Base-by-base conservation (phyloP, 2,797 vertebrate genomes). In the Schizothorax lantsangensis region DNA sequence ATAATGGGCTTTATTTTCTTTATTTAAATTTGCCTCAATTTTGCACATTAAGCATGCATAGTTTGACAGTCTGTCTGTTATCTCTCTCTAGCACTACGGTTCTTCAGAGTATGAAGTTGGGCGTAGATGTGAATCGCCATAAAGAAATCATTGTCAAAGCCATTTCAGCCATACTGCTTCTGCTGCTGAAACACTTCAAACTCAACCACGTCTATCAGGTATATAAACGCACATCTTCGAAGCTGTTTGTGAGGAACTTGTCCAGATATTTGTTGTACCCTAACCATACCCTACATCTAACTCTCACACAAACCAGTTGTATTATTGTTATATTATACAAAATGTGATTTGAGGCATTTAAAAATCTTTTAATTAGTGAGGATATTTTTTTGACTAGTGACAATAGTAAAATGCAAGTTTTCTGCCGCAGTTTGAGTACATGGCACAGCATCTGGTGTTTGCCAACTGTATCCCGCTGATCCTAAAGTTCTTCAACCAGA, bases 401-500 rank as follows among this genome's bases (percentile, higher is more conserved):
- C 38, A 43, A 4, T 23, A 40, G 21, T 59, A 59, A 78, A 78
- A 14, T 0, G 14, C 89, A 5, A 89, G 0, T 88, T 33, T 26
- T 79, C 43, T 49, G 83, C 52, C 92, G 62, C 87, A 99, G 98
- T 99, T 99, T 93, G 98, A 99, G 92, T 99, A 98, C 94, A 99
- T 99, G 98, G 98, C 98, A 84, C 98, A 99, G 90, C 98, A 99
- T 86, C 93, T 99, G 90, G 98, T 99, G 79, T 99, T 99, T 86
- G 98, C 98, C 90, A 99, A 99, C 95, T 99, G 98, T 90, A 99
- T 99, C 89, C 98, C 98, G 0, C 97, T 99, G 92, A 99, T 99
- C 88, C 94, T 99, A 26, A 99, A 99, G 95, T 99, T 99, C 94
- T 99, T 99, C 96, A 99, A 99, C 95, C 98, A 99, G 94, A 99